Base-by-base conservation (phyloP, 2,113 vertebrate species). In the Rhagologus leucostigma region DNA sequence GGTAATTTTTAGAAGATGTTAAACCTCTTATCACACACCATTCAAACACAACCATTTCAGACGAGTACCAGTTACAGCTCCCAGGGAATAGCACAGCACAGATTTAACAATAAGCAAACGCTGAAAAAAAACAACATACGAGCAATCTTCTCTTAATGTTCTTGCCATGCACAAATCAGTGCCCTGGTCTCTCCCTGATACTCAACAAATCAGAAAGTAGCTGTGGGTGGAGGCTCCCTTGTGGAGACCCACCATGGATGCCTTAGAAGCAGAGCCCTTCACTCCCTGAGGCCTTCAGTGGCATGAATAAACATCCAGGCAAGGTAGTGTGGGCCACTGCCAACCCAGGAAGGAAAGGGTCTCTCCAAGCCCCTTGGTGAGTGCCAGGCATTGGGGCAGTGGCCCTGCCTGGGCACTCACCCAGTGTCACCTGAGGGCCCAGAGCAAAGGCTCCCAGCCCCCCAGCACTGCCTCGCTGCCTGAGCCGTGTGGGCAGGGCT, bases 161-260 rank as follows among this genome's bases (percentile, higher is more conserved):
- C 55, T 27, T 5, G 0, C 33, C 42, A 21, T 0, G 4, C 44
- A 41, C 33, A 80, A 22, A 50, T 26, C 39, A 27, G 35, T 18
- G 29, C 12, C 27, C 60, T 0, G 1, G 24, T 39, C 37, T 57
- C 68, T 39, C 41, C 46, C 26, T 35, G 39, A 42, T 16, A 52
- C 26, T 64, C 49, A 67, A 13, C 13, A 60, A 53, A 74, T 32
- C 69, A 84, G 35, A 10, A 71, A 44, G 35, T 9, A 46, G 16
- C 39, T 41, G 39, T 18, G 37, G 42, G 20, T 53, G 26, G 35
- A 84, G 26, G 56, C 13, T 87, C 46, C 59, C 33, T 62, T 20
- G 11, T 13, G 19, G 24, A 47, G 1, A 56, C n/a, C 16, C 2
- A 1, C 22, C 32, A 42, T 0, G 3, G n/a, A 22, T 27, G 52